Evolutionary conservation across 2,797 vertebrate genomes (phyloP).

Genomic region (Phalanger gymnotis): DNA sequence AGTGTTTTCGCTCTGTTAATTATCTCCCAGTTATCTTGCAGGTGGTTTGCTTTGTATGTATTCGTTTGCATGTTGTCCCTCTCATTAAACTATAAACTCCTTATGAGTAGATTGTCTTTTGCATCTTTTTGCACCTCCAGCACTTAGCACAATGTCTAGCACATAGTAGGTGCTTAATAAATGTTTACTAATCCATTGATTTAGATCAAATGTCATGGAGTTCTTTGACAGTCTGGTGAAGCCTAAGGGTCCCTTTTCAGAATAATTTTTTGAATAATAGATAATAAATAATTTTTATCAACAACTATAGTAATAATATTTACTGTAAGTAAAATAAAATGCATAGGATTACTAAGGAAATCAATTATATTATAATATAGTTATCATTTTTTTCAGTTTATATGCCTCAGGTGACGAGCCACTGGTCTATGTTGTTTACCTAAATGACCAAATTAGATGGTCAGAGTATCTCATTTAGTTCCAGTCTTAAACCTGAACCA

Average conservation of each 20-base stretch:
- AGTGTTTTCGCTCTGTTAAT: neutral
- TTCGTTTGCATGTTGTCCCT: neutral
- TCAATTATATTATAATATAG: neutral
- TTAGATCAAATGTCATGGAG: neutral
- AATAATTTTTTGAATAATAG: neutral
- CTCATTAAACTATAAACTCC: neutral
- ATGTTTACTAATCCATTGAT: neutral
- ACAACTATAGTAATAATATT: neutral
- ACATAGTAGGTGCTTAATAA: neutral
- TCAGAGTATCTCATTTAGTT: neutral
- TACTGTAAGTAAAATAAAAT: neutral
- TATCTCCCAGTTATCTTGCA: neutral
- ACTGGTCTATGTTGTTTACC: neutral
- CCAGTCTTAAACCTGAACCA: neutral
- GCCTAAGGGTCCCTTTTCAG: neutral
- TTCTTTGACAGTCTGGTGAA: neutral
- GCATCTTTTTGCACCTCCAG: neutral
- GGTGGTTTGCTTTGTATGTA: neutral
- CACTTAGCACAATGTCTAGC: neutral
- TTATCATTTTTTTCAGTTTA: neutral
- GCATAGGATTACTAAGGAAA: neutral
- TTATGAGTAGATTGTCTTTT: neutral
- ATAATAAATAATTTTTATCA: neutral
- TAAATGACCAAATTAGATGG: neutral
- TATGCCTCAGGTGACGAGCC: neutral